These are phyloP conservation scores for Xanthia icteritia DNA, from an alignment of 2,888 invertebrate genomes.

Conservation along the genomic window DNA sequence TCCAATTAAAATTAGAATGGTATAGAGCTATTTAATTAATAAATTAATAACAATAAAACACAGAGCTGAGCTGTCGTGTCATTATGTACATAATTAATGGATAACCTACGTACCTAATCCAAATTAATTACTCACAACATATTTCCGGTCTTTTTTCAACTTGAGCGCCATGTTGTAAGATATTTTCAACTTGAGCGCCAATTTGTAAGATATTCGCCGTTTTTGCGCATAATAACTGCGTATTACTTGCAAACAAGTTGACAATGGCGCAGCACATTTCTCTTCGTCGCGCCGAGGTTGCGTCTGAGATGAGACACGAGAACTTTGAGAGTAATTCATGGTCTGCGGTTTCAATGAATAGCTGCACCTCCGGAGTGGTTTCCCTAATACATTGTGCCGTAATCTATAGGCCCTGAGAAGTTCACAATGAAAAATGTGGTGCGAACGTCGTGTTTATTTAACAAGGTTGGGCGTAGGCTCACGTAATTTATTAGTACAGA, in stretches of 20 bases:
- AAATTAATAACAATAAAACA: slow-evolving; percentile 41
- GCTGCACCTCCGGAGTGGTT: slow-evolving; percentile 68
- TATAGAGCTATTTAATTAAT: slow-evolving; percentile 39
- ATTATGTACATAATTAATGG: slow-evolving; percentile 29
- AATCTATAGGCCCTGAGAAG: slow-evolving; percentile 71
- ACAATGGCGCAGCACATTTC: slow-evolving; percentile 67
- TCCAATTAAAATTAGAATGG: slow-evolving; percentile 54
- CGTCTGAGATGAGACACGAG: slow-evolving; percentile 67
- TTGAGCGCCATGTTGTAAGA: not conserved
- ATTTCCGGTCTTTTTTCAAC: not conserved
- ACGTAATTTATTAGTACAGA: slow-evolving; percentile 84
- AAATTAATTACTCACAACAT: slow-evolving; percentile 3
- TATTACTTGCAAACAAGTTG: slow-evolving; percentile 60
- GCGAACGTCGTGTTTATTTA: slow-evolving; percentile 85
- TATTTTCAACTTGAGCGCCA: not conserved
- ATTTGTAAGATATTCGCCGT: not conserved
- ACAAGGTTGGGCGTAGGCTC: slow-evolving; percentile 77
- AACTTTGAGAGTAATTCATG: slow-evolving; percentile 71
- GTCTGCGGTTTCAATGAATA: slow-evolving; percentile 74
- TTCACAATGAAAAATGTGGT: slow-evolving; percentile 84
- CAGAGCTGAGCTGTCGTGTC: slow-evolving; percentile 23
- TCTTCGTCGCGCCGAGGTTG: slow-evolving; percentile 62
- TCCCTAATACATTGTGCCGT: slow-evolving; percentile 60
- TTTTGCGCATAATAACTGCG: slow-evolving; percentile 26
- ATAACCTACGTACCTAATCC: slow-evolving; percentile 1